A percentile compares a stretch with the other conserved stretches of the same genome.
phyloP scores from a whole-genome alignment of 1,140 invertebrate genomes.

The Lethrus apterus region DNA sequence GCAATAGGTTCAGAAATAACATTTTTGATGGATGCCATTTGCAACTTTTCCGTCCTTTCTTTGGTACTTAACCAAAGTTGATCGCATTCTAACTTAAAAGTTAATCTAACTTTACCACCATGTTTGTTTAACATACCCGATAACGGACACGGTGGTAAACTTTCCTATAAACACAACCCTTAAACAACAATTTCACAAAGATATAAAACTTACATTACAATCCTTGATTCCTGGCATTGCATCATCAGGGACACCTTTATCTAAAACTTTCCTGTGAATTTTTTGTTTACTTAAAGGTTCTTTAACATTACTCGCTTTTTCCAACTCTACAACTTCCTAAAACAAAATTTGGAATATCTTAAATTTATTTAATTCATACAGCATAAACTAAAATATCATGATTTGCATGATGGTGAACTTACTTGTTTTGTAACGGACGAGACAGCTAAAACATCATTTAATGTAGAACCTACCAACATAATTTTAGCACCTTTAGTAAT shows the following conservation, averaged over 20 bases:
- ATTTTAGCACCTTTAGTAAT: slow-evolving; percentile 80
- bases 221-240: slow-evolving; percentile 81
- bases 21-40: slow-evolving; percentile 85
- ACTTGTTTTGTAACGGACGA: slow-evolving; percentile 59
- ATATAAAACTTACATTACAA: slow-evolving; percentile 16
- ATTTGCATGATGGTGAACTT: slow-evolving; percentile 20
- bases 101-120: slow-evolving; percentile 87
- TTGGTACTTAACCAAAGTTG: slow-evolving; percentile 92
- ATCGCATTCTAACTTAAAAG: slow-evolving; percentile 87
- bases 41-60: slow-evolving; percentile 87
- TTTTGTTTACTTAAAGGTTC: slow-evolving; percentile 80
- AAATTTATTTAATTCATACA: neutral
- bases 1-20: slow-evolving; percentile 78
- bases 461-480: slow-evolving; percentile 89
- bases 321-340: slow-evolving; percentile 43
- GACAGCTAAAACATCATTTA: slow-evolving; percentile 79
- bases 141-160: slow-evolving; percentile 72
- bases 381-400: neutral
- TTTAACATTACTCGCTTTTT: slow-evolving; percentile 57
- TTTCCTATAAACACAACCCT: slow-evolving; percentile 50
- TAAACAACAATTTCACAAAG: neutral
- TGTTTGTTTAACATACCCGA: slow-evolving; percentile 88
- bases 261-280: slow-evolving; percentile 79
- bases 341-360: slow-evolving; percentile 14
- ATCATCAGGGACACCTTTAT: slow-evolving; percentile 88